These are phyloP conservation scores for Eleginops maclovinus DNA, from an alignment of 2,113 vertebrate genomes.

Conservation along the genomic window DNA sequence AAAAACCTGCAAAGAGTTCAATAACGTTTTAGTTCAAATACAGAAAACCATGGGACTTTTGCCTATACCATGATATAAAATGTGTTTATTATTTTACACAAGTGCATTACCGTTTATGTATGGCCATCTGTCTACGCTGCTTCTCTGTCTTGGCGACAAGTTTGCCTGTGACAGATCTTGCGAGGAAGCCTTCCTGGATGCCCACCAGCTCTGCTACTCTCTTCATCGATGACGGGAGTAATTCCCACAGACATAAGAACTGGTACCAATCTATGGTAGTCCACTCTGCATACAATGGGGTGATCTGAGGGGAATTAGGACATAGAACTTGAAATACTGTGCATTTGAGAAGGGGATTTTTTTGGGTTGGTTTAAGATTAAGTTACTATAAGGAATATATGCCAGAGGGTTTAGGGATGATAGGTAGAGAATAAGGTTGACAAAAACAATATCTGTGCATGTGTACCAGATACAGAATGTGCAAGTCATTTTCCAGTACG, in stretches of 20 bases:
- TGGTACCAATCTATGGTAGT: slow-evolving; percentile 96
- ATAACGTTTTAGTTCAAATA: too few relatives aligned
- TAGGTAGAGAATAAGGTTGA: not conserved
- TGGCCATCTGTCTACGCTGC: slow-evolving; percentile 93
- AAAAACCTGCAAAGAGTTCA: slow-evolving; percentile 89
- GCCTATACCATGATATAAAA: not conserved
- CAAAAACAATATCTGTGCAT: slow-evolving; percentile 3
- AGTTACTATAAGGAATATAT: not conserved
- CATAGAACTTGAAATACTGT: not conserved
- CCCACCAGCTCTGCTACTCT: slow-evolving; percentile 97
- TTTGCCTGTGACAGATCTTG: slow-evolving; percentile 92
- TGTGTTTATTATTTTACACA: not conserved
- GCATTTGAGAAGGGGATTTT: not conserved
- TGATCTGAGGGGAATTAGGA: slow-evolving; percentile 84
- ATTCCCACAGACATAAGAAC: slow-evolving; percentile 97
- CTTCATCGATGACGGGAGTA: slow-evolving; percentile 93
- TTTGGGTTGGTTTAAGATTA: not conserved
- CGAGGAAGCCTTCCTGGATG: slow-evolving; percentile 94
- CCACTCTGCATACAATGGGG: slow-evolving; percentile 97
- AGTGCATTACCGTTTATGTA: slow-evolving; percentile 91
- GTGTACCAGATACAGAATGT: slow-evolving; percentile 94
- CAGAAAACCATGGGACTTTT: not conserved
- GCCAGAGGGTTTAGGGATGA: not conserved
- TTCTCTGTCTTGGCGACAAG: slow-evolving; percentile 92
- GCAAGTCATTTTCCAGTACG: slow-evolving; percentile 96